Percentiles rank a stretch among this genome's conserved stretches.
phyloP scores from a whole-genome alignment of 2,888 invertebrate genomes.

The Nasonovia ribisnigri region DNA sequence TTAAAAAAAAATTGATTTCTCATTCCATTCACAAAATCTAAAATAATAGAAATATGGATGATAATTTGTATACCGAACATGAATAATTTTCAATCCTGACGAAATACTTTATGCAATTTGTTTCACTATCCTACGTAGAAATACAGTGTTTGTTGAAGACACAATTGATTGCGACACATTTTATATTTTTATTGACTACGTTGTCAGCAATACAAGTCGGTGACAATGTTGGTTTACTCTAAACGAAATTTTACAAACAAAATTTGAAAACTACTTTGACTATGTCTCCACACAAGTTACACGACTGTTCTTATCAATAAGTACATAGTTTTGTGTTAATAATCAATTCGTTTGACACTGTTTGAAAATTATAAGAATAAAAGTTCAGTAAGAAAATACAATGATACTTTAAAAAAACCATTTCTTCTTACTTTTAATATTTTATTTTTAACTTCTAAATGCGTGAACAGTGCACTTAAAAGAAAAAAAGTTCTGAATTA shows the following conservation, averaged over 20 bases:
- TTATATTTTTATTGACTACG: not conserved
- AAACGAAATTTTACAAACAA: not conserved
- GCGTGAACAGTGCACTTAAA: not conserved
- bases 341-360: not conserved
- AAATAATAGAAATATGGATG: not conserved
- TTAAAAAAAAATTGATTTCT: not conserved
- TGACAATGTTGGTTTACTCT: not conserved
- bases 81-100: not conserved
- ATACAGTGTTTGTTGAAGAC: not conserved
- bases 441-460: constrained; percentile 21
- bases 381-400: not conserved
- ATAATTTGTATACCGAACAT: not conserved
- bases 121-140: not conserved
- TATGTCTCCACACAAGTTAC: not conserved
- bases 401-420: not conserved
- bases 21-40: not conserved
- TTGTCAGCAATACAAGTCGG: not conserved
- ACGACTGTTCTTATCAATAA: not conserved
- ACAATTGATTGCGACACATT: not conserved
- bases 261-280: not conserved
- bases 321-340: not conserved
- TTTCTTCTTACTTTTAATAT: constrained; percentile 10
- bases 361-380: not conserved
- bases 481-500: constrained; percentile 7
- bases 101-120: too few species aligned